These are phyloP conservation scores for Australoheros scitulus DNA, from an alignment of 2,113 vertebrate genomes.

Conservation along the genomic window DNA sequence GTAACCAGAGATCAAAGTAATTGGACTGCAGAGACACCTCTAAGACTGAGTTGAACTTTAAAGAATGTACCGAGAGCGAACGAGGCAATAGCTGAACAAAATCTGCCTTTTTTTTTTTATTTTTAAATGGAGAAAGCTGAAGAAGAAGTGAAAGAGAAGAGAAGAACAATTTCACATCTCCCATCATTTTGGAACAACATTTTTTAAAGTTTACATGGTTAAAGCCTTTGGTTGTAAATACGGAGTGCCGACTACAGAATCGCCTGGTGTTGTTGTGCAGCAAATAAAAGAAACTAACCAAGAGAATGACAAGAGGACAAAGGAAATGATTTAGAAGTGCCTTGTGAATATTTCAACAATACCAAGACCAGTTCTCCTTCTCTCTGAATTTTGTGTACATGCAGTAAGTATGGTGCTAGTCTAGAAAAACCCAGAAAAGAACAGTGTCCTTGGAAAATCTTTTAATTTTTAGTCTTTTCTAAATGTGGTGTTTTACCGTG, in stretches of 20 bases:
- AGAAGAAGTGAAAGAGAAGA: constrained; percentile 24
- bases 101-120: constrained; percentile 44
- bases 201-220: constrained; percentile 66
- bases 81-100: constrained; percentile 13
- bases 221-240: constrained; percentile 53
- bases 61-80: constrained; percentile 39
- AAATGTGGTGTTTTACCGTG: constrained; percentile 57
- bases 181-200: constrained; percentile 83
- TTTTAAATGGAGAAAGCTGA: constrained; percentile 20
- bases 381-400: constrained; percentile 86
- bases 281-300: constrained; percentile 28
- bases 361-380: constrained; percentile 83
- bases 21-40: constrained; percentile 5
- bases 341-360: constrained; percentile 93
- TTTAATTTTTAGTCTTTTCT: constrained; percentile 49
- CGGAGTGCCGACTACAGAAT: constrained; percentile 53
- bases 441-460: constrained; percentile 42
- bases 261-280: constrained; percentile 55
- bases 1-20: constrained; percentile 4
- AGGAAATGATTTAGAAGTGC: constrained; percentile 85
- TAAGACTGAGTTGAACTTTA: constrained; percentile 15
- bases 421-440: constrained; percentile 46
- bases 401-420: constrained; percentile 87
- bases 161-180: constrained; percentile 38
- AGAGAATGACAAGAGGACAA: constrained; percentile 59